Evolutionary conservation across 2,113 vertebrate genomes (phyloP), one percentile per base, ranked within the genome.

Genomic region (Caranx ignobilis): DNA sequence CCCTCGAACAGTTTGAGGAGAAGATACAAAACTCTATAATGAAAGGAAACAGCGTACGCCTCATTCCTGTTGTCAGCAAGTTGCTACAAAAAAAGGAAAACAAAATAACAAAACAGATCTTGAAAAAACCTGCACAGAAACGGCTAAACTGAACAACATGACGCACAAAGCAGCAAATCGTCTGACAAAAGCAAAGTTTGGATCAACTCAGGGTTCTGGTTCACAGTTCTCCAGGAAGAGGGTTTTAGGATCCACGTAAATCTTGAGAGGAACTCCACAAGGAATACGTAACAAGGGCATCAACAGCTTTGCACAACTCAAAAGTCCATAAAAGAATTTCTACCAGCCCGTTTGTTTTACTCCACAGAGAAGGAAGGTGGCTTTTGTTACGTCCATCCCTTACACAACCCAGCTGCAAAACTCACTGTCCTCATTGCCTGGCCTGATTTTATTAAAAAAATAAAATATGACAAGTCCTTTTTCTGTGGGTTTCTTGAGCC

Each of bases 321-420:
- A 89, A 92, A 86, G 81, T 84, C 83, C 78, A 88, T 89, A 93
- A 79, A 91, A 93, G 77, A 93, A 80, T 94, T 89, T 93, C 85
- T 87, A 93, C 92, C 92, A 92, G 81, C 83, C 74, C 84, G 81
- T 94, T 72, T 91, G 91, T 93, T 87, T 82, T 16, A 83, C 87
- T 83, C 91, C 89, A 94, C 93, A 91, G 92, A 89, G 91, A 95
- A 95, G 95, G 94, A 95, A 95, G 94, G 95, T 94, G 94, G 95
- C 94, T 93, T 88, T 59, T 77, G 26, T 74, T 45, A 50, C 79
- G 80, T 87, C 60, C 41, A 18, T 55, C 62, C 61, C 69, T 55
- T 21, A 74, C 64, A 37, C 71, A 43, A 75, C 62, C 68, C 70
- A 65, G 74, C 75, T 71, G 60, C 68, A 67, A 16, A 60, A 65